Conservation (phyloP, 2,113 vertebrate genomes). For the Ursus arctos region DNA sequence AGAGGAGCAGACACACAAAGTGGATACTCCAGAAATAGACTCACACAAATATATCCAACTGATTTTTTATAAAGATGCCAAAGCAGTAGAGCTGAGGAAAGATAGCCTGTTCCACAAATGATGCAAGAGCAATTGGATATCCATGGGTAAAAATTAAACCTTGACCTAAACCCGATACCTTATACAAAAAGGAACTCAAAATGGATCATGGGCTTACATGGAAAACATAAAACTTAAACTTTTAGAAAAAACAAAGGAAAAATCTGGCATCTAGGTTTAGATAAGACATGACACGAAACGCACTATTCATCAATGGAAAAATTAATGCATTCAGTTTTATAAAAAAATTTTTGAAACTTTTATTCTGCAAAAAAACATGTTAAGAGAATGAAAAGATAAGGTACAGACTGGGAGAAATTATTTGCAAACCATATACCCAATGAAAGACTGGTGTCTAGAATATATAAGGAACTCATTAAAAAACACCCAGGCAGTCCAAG, state of each 20-base stretch:
- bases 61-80: background rate
- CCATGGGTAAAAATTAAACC: background rate
- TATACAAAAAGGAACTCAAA: conserved; percentile 6
- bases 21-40: background rate
- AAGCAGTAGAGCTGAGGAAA: background rate
- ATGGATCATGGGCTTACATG: background rate
- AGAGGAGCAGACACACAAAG: background rate
- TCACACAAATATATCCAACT: background rate
- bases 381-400: background rate
- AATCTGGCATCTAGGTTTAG: background rate
- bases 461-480: background rate
- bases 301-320: background rate
- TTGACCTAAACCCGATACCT: background rate
- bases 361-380: background rate
- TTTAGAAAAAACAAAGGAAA: background rate
- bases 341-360: background rate
- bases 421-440: background rate
- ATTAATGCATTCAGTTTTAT: background rate
- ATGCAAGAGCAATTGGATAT: background rate
- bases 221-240: background rate
- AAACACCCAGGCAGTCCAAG: background rate
- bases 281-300: background rate
- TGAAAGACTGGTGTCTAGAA: background rate
- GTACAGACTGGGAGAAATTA: background rate
- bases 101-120: background rate